Evolutionary conservation across 2,113 vertebrate species (phyloP), one percentile per base, ranked within the genome.

Genomic region (Monopterus albus): DNA sequence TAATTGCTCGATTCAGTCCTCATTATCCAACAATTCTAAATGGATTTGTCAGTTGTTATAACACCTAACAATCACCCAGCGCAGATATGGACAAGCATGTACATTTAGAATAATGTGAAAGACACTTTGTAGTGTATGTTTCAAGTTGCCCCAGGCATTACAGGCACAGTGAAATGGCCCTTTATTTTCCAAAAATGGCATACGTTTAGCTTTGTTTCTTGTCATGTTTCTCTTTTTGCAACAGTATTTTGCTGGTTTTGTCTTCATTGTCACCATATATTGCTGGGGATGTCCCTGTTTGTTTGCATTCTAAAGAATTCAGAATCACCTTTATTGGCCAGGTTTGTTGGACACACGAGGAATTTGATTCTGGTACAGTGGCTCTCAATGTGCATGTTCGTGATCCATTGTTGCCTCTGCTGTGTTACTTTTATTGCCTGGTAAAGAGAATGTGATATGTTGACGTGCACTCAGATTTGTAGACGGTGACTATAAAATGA

Each of bases 21-120:
- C 68, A 78, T 83, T 77, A 77, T 65, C 64, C 63, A 38, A 65
- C 68, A 55, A 57, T 59, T 58, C 50, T 69, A 47, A 84, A 75
- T 56, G 72, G 70, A 80, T 80, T 71, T 72, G 45, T 57, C 20
- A 1, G 65, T 77, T 64, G 70, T 53, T 68, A 31, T 57, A 72
- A 39, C 47, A 33, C 47, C 74, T 60, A 67, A 53, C 46, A 78
- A 56, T 85, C 75, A 64, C 1, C 60, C 23, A 10, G 56, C 40
- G 53, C 53, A 42, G 21, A 64, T 42, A 35, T 18, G 56, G 51
- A 21, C 49, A 38, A 36, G 17, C 33, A n/a, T 74, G 47, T 49
- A 33, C 59, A 68, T 75, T 64, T 8, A 25, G 31, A 75, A 28
- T 29, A 53, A 72, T 70, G 49, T 57, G 57, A 70, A 52, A 63